Evolutionary conservation across 2,797 vertebrate genomes (phyloP).

Genomic region (Muscicapa comitata): DNA sequence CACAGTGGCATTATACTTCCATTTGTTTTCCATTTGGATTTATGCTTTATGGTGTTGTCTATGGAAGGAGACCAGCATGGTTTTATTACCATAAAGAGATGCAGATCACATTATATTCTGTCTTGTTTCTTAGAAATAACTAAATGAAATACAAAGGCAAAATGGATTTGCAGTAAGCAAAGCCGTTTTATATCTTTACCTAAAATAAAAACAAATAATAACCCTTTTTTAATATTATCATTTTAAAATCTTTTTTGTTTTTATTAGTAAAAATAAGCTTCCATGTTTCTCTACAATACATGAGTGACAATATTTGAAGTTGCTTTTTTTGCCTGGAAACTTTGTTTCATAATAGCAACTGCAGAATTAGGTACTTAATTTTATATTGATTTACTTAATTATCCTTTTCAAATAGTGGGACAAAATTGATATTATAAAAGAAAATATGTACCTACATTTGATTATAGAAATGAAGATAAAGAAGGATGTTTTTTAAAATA

Average conservation of each 20-base stretch:
- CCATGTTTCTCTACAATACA: not conserved
- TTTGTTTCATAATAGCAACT: not conserved
- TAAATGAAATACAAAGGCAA: not conserved
- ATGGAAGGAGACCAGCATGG: conserved; percentile 35
- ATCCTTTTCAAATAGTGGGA: not conserved
- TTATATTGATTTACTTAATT: not conserved
- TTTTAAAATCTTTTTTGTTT: not conserved
- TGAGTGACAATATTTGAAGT: not conserved
- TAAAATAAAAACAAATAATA: not conserved
- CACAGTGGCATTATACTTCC: conserved; percentile 26
- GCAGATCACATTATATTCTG: conserved; percentile 43
- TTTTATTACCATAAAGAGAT: conserved; percentile 68
- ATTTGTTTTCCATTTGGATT: conserved; percentile 64
- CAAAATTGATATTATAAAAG: not conserved
- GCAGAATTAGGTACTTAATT: not conserved
- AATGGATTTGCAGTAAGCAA: not conserved
- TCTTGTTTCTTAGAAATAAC: conserved; percentile 4
- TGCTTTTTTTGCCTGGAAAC: not conserved
- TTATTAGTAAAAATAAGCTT: not conserved
- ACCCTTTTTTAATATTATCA: not conserved
- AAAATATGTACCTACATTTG: not conserved
- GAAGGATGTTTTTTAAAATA: not conserved
- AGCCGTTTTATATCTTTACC: not conserved
- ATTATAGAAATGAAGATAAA: not conserved
- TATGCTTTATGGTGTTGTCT: conserved; percentile 54